Evolutionary conservation across 2,888 invertebrate genomes (phyloP).

Genomic region (Drepanosiphum platanoidis): DNA sequence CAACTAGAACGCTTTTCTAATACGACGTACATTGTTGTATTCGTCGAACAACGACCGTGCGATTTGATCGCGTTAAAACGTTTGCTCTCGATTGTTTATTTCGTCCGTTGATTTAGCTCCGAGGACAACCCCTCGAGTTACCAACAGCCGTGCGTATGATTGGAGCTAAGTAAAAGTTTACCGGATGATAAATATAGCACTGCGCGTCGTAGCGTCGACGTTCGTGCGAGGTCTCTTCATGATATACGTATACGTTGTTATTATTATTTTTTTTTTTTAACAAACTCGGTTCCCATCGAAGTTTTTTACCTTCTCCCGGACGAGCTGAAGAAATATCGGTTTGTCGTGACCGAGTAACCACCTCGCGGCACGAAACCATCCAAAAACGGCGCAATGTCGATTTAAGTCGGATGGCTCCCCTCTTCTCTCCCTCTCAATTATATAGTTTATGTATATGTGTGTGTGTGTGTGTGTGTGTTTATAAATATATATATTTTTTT

Average conservation of each 20-base stretch:
- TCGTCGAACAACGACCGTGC: no score
- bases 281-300: slow-evolving; percentile 59
- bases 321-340: slow-evolving; percentile 57
- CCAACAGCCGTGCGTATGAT: neutral
- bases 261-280: slow-evolving; percentile 41
- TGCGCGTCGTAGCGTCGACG: slow-evolving; percentile 22
- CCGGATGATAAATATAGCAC: slow-evolving; percentile 34
- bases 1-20: no score
- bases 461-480: neutral
- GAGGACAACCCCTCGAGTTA: slow-evolving; percentile 31
- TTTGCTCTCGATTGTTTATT: neutral
- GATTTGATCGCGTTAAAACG: neutral
- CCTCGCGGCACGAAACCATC: slow-evolving; percentile 57
- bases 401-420: slow-evolving; percentile 10
- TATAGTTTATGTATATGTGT: neutral
- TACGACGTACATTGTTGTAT: no score
- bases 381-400: slow-evolving; percentile 51
- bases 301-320: slow-evolving; percentile 50
- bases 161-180: slow-evolving; percentile 44
- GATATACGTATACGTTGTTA: neutral
- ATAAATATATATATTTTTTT: no score
- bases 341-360: slow-evolving; percentile 57
- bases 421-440: neutral
- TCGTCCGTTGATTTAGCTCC: slow-evolving; percentile 7
- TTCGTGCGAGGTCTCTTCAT: slow-evolving; percentile 55